Base-by-base conservation (phyloP, 37 sponge, comb jelly and placozoan species). In the Ianthella basta region DNA sequence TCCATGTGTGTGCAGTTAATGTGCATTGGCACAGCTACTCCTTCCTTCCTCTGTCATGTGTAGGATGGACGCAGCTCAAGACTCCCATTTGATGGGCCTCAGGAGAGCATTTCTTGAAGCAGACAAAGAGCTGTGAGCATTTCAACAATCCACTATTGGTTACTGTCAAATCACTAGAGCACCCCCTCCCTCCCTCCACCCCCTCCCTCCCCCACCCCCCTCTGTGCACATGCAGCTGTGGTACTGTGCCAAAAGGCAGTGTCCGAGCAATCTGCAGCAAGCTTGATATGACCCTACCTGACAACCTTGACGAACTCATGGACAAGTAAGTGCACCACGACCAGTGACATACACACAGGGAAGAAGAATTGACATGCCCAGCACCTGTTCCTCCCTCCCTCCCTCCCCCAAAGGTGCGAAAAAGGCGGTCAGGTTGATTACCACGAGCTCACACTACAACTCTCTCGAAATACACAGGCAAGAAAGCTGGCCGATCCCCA, bases 71-170 rank as follows among this genome's bases (percentile, higher is more conserved):
- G 55, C 85, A 87, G 91, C 90, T 23, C 82, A 95, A 36, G 96
- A 96, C 73, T 91, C 95, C 24, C 44, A 91, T 34, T 86, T 94
- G 34, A 69, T 94, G 60, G 93, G 91, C 61, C 64, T 96, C 33
- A 83, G 92, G 69, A 93, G 85, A 38, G 89, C 92, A 44, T 96
- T 96, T 67, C 87, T 96, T 60, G 92, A 94, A 41, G 88, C 83
- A 65, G 94, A 96, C 86, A 87, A 83, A n/a, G 84, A 88, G 56
- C 64, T 92, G 94, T 96, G 55, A 57, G 92, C 39, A 44, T 44
- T 3, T 44, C 50, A 44, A 44, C 3, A 3, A 8, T 8, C 50
- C 6, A 44, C 50, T 8, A 44, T 8, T 44, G 50, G 50, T 44
- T 10, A n/a, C n/a, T n/a, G n/a, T n/a, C n/a, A n/a, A n/a, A n/a